Conservation (phyloP, 2,888 invertebrate species). For the Exephanes ischioxanthus region DNA sequence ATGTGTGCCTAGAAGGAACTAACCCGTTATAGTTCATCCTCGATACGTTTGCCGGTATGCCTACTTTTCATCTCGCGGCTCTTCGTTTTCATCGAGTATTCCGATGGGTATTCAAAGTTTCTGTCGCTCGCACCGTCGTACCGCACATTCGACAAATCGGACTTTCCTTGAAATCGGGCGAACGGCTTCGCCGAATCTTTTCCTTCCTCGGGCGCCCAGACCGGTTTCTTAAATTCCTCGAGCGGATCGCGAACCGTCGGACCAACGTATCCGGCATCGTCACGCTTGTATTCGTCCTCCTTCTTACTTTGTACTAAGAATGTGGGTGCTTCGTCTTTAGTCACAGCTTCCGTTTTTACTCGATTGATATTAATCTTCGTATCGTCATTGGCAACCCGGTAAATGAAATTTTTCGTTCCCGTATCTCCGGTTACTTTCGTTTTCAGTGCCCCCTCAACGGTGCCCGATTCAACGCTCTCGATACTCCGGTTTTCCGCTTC, state of each 20-base stretch:
- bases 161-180: constrained; percentile 63
- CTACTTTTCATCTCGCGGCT: constrained; percentile 65
- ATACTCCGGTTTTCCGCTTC: not conserved
- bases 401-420: not conserved
- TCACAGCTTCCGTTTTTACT: not conserved
- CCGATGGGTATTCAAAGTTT: constrained; percentile 56
- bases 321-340: constrained; percentile 3
- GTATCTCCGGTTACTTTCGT: not conserved
- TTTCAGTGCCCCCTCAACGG: not conserved
- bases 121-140: constrained; percentile 37
- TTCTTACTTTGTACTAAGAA: constrained; percentile 53
- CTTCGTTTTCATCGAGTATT: constrained; percentile 58
- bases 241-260: constrained; percentile 55
- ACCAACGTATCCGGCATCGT: constrained; percentile 29
- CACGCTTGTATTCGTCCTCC: constrained; percentile 40
- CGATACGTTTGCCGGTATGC: constrained; percentile 73
- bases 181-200: constrained; percentile 56
- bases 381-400: not conserved
- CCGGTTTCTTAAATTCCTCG: constrained; percentile 69
- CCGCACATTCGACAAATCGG: constrained; percentile 43
- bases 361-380: not conserved
- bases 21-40: constrained; percentile 78
- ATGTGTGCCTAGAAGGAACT: constrained; percentile 40
- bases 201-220: constrained; percentile 64
- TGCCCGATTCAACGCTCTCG: not conserved